Evolutionary conservation across 64 coral and sea anemone species (phyloP).

Genomic region (Astreopora myriophthalma): DNA sequence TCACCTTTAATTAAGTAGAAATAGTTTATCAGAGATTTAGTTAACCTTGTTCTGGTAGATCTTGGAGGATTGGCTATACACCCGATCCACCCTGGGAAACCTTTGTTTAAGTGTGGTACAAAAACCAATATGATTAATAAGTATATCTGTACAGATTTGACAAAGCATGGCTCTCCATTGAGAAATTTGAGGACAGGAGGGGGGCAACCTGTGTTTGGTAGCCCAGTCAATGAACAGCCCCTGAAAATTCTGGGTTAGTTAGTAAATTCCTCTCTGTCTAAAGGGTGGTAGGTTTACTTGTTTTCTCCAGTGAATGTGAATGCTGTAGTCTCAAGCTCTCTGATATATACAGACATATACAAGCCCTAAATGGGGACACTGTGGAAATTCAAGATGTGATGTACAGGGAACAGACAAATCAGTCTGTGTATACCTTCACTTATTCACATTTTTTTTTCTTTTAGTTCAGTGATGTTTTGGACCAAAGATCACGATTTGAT

Average conservation of each 20-base stretch:
- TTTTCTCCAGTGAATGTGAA: background rate
- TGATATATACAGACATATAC: slow-evolving; percentile 12
- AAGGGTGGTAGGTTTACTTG: background rate
- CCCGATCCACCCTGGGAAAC: background rate
- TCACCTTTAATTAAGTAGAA: slow-evolving; percentile 5
- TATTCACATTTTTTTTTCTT: slow-evolving; percentile 56
- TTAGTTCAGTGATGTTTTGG: slow-evolving; percentile 47
- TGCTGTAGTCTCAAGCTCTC: background rate
- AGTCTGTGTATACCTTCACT: slow-evolving; percentile 60
- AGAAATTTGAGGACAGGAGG: background rate
- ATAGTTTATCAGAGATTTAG: slow-evolving; percentile 18
- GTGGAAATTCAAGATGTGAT: slow-evolving; percentile 31
- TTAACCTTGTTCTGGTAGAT: slow-evolving; percentile 25
- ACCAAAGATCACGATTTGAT: slow-evolving; percentile 43
- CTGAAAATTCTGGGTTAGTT: slow-evolving; percentile 25
- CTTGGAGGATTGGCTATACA: slow-evolving; percentile 3
- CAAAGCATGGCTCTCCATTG: background rate
- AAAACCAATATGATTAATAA: slow-evolving; percentile 4
- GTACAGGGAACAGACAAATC: slow-evolving; percentile 50
- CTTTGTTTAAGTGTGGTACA: slow-evolving; percentile 28
- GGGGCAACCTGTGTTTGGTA: slow-evolving; percentile 1
- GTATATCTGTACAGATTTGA: background rate
- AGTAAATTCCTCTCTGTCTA: slow-evolving; percentile 28
- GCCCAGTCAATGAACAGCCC: slow-evolving; percentile 17
- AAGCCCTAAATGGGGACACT: slow-evolving; percentile 13